phyloP scores from a whole-genome alignment of 1,140 invertebrate genomes.

The Drosophila rhopaloa region DNA sequence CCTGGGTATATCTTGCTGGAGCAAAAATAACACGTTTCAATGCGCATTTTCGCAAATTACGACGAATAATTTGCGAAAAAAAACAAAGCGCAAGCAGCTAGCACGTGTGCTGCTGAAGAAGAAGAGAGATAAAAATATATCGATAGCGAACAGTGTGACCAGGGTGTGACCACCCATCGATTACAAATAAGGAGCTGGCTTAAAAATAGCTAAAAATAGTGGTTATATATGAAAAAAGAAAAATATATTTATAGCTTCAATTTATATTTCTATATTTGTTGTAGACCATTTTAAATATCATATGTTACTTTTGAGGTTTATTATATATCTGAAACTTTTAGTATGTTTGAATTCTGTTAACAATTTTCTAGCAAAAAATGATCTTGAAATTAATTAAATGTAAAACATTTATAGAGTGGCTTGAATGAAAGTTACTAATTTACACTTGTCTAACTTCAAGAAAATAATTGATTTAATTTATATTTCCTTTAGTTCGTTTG shows the following conservation, averaged over 20 bases:
- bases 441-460: too few species aligned
- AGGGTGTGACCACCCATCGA: slow-evolving; percentile 5
- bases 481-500: background rate
- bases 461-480: background rate
- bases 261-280: too few species aligned
- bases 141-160: slow-evolving; percentile 5
- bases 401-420: too few species aligned
- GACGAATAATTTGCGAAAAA: slow-evolving; percentile 54
- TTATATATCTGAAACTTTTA: too few species aligned
- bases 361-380: too few species aligned
- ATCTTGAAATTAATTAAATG: background rate
- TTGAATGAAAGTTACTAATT: too few species aligned
- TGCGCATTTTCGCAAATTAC: slow-evolving; percentile 89
- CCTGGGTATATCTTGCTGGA: slow-evolving; percentile 94
- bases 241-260: too few species aligned
- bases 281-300: too few species aligned
- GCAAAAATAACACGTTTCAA: slow-evolving; percentile 95
- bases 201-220: background rate
- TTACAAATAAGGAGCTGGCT: background rate
- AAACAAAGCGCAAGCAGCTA: slow-evolving; percentile 60
- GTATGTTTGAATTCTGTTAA: too few species aligned
- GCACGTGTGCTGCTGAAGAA: slow-evolving; percentile 64
- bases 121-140: slow-evolving; percentile 19
- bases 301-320: too few species aligned
- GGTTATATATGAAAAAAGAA: too few species aligned